Conservation (phyloP, 2,797 vertebrate species). For the Halcyon leucocephala region DNA sequence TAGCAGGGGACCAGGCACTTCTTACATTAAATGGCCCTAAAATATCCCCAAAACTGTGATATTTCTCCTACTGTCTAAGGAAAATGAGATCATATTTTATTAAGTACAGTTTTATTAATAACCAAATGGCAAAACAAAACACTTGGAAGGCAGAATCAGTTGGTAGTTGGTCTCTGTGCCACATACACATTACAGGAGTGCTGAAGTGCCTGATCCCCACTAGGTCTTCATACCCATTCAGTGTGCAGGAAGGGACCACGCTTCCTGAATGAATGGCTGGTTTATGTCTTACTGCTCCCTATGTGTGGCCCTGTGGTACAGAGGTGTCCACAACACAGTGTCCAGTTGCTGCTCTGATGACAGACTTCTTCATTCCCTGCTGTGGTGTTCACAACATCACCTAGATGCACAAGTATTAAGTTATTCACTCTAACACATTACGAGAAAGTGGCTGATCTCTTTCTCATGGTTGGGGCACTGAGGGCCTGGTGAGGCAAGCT, state of each 20-base stretch:
- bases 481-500: not conserved
- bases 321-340: not conserved
- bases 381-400: not conserved
- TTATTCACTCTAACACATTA: fast-evolving
- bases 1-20: not conserved
- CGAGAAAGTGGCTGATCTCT: not conserved
- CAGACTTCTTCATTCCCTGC: not conserved
- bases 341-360: not conserved
- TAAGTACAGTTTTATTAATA: not conserved
- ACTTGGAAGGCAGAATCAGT: not conserved
- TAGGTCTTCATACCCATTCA: fast-evolving
- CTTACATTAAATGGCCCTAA: not conserved
- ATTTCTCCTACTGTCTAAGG: not conserved
- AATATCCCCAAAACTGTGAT: not conserved
- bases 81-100: not conserved
- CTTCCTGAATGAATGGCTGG: not conserved
- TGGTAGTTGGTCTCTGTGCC: not conserved
- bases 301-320: fast-evolving
- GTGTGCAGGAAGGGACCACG: not conserved
- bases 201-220: fast-evolving
- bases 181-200: fast-evolving
- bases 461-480: too few species aligned
- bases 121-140: not conserved
- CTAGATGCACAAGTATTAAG: not conserved
- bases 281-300: not conserved